A percentile compares a stretch with the other conserved stretches of the same genome.
Evolutionary conservation across 2,797 vertebrate species (phyloP).

Genomic region (Sebastes itinus): DNA sequence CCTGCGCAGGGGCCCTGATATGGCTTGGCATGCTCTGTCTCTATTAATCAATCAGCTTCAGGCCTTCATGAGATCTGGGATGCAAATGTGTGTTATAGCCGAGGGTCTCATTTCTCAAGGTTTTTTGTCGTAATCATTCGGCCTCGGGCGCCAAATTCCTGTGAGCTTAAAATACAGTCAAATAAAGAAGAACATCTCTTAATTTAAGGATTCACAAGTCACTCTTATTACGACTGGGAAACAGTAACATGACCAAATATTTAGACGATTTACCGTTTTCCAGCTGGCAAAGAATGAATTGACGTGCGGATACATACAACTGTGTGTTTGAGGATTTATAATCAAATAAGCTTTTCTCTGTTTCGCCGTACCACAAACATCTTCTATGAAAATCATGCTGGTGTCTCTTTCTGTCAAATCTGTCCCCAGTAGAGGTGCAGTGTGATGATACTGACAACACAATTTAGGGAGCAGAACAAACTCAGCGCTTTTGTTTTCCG

Average conservation of each 20-base stretch:
- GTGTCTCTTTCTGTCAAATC: slow-evolving; percentile 48
- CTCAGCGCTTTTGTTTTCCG: slow-evolving; percentile 53
- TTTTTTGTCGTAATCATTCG: background rate
- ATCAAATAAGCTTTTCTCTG: slow-evolving; percentile 42
- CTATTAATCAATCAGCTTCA: slow-evolving; percentile 86
- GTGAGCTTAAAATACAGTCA: slow-evolving; percentile 16
- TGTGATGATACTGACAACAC: slow-evolving; percentile 65
- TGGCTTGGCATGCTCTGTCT: slow-evolving; percentile 85
- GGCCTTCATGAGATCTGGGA: slow-evolving; percentile 70
- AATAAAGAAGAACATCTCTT: background rate
- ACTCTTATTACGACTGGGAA: slow-evolving; percentile 1
- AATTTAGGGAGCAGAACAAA: slow-evolving; percentile 58
- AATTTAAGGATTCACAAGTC: slow-evolving; percentile 6
- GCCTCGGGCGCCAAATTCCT: slow-evolving; percentile 17
- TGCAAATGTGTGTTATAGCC: slow-evolving; percentile 77
- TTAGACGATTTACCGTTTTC: slow-evolving; percentile 15
- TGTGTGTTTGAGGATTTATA: slow-evolving; percentile 42
- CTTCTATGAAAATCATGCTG: slow-evolving; percentile 16
- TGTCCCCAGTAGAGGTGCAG: slow-evolving; percentile 32
- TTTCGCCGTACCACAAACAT: slow-evolving; percentile 16
- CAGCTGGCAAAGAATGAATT: slow-evolving; percentile 33
- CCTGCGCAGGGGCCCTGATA: slow-evolving; percentile 82
- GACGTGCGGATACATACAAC: slow-evolving; percentile 13
- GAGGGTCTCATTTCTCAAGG: slow-evolving; percentile 41
- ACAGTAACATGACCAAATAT: slow-evolving; percentile 27